Conservation (phyloP, 2,797 vertebrate genomes). For the Pangasius krempfi region DNA sequence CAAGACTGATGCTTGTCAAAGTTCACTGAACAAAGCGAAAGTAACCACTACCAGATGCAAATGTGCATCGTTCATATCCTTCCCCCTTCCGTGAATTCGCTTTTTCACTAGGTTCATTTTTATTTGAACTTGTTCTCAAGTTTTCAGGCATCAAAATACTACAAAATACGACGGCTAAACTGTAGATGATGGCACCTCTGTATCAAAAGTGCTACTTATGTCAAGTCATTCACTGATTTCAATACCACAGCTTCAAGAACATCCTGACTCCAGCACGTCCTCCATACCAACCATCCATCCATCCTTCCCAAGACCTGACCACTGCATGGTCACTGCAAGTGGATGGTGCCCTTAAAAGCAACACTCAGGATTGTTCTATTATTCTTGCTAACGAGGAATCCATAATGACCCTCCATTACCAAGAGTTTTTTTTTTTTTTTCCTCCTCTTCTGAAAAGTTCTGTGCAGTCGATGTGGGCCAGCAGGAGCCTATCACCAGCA, state of each 20-base stretch:
- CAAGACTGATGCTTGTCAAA: not conserved
- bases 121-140: not conserved
- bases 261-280: not conserved
- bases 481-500: slow-evolving; percentile 66
- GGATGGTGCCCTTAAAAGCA: not conserved
- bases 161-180: not conserved
- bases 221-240: slow-evolving; percentile 13
- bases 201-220: slow-evolving; percentile 19
- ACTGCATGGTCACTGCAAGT: not conserved
- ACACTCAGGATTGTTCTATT: not conserved
- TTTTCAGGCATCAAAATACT: not conserved
- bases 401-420: not conserved
- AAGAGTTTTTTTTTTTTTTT: slow-evolving; percentile 7
- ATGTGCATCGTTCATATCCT: not conserved
- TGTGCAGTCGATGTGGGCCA: not conserved
- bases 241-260: not conserved
- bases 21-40: not conserved
- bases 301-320: not conserved
- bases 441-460: slow-evolving; percentile 4
- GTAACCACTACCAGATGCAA: not conserved
- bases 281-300: not conserved
- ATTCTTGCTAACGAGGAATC: not conserved
- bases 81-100: not conserved
- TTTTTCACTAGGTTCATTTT: not conserved
- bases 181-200: not conserved